Base-by-base conservation (phyloP, 2,797 vertebrate genomes). In the Todus mexicanus region DNA sequence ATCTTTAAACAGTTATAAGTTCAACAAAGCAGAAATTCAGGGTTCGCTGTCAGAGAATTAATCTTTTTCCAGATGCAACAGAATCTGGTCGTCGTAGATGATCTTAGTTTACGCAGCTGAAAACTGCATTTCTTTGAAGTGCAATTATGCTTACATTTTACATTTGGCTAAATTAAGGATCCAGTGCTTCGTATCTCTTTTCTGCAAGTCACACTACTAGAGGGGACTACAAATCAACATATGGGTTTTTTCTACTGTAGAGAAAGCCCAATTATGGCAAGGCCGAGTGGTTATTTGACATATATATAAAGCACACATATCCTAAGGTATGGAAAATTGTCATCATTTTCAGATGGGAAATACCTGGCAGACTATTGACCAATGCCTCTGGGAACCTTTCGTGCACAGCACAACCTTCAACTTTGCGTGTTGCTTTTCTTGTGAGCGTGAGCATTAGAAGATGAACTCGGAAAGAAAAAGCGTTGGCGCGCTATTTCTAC, bases 11-110 rank as follows among this genome's bases (percentile, higher is more conserved):
- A 92, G 65, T 87, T 90, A 0, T 40, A 92, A 92, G 47, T 95
- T 95, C 82, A 96, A 88, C 87, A 87, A 94, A 96, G 87, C 86
- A 93, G 82, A 93, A 94, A 87, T 72, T 83, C 83, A 71, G 64
- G 29, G 31, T 88, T 94, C 1, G 0, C 29, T 92, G 91, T 94
- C 90, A 93, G 56, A 61, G 91, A 85, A 95, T 90, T 84, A 83
- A 89, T 94, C 89, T 70, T 95, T 40, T 78, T 73, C 84, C 94
- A 82, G 57, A 64, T 91, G 78, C 65, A 83, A 53, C 42, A 83
- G 37, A 74, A 77, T 70, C 65, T 65, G n/a, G 18, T 72, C 78
- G 74, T 81, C 4, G 1, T 42, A 94, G 61, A 94, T 48, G 17
- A 71, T 77, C 47, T 93, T 69, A 64, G 75, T 94, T 93, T 87